phyloP scores from a whole-genome alignment of 2,113 vertebrate genomes.

The Peromyscus leucopus region DNA sequence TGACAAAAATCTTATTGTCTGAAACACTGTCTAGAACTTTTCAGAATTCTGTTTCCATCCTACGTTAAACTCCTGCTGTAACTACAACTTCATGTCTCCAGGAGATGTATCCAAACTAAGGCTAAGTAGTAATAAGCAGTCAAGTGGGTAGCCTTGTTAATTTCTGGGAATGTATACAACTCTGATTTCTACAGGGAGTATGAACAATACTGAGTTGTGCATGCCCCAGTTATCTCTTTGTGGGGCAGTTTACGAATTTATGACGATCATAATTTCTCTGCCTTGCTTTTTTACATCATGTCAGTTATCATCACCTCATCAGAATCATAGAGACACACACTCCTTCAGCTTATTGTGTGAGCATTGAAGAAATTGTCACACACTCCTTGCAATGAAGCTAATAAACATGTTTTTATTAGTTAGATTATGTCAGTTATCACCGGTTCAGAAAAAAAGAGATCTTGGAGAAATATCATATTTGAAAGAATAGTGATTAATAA shows the following conservation, averaged over 20 bases:
- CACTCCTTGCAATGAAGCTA: not conserved
- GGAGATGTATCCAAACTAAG: not conserved
- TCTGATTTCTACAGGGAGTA: not conserved
- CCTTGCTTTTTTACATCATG: not conserved
- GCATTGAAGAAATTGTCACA: not conserved
- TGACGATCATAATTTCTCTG: not conserved
- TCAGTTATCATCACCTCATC: not conserved
- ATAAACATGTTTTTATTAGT: not conserved
- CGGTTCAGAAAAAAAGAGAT: not conserved
- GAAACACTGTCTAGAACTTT: conserved; percentile 35
- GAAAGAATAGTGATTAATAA: not conserved
- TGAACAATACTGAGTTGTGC: not conserved
- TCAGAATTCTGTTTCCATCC: conserved; percentile 39
- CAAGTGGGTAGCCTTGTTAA: not conserved
- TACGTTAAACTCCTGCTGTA: not conserved
- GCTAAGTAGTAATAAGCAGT: not conserved
- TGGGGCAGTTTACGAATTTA: not conserved
- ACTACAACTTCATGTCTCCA: not conserved
- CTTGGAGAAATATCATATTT: not conserved
- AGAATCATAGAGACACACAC: not conserved
- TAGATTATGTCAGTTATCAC: not conserved
- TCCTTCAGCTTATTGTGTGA: not conserved
- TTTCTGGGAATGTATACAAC: not conserved
- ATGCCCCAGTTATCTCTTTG: not conserved
- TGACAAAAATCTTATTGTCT: conserved; percentile 36